Evolutionary conservation across 1,140 invertebrate genomes (phyloP).

Genomic region (Dreissena rostriformis): DNA sequence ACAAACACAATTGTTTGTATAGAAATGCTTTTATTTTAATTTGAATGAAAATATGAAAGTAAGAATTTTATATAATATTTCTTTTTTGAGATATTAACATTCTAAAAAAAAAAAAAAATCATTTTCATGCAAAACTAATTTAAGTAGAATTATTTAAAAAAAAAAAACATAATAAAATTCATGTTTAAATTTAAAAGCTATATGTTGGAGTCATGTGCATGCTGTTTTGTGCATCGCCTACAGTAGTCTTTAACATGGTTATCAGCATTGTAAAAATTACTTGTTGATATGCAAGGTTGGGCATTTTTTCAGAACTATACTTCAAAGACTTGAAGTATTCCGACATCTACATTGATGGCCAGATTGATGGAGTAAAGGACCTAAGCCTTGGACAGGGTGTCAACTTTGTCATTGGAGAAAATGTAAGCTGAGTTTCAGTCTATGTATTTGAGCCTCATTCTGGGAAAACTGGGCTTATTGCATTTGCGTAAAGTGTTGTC

Average conservation of each 20-base stretch:
- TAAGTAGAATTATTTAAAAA: too few relatives aligned
- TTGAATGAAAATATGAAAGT: neutral
- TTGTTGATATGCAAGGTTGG: neutral
- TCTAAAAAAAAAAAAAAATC: neutral
- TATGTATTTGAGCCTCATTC: too few relatives aligned
- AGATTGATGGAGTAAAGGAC: slow-evolving; percentile 62
- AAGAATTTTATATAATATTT: neutral
- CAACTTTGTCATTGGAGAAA: slow-evolving; percentile 64
- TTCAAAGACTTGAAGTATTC: slow-evolving; percentile 64
- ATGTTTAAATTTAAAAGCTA: too few relatives aligned
- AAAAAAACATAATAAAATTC: too few relatives aligned
- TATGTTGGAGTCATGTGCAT: too few relatives aligned
- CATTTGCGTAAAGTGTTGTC: too few relatives aligned
- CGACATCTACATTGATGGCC: slow-evolving; percentile 67
- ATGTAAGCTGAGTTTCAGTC: slow-evolving; percentile 44
- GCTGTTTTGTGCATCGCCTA: too few relatives aligned
- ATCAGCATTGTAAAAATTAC: too few relatives aligned
- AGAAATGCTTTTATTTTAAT: neutral
- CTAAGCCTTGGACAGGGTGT: slow-evolving; percentile 67
- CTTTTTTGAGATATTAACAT: too few relatives aligned
- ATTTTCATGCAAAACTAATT: neutral
- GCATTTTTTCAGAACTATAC: slow-evolving; percentile 59
- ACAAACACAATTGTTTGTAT: slow-evolving; percentile 13
- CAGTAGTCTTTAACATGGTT: too few relatives aligned
- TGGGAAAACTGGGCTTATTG: too few relatives aligned